Base-by-base conservation (phyloP, 2,888 invertebrate species). In the Amblyjoppa fuscipennis region DNA sequence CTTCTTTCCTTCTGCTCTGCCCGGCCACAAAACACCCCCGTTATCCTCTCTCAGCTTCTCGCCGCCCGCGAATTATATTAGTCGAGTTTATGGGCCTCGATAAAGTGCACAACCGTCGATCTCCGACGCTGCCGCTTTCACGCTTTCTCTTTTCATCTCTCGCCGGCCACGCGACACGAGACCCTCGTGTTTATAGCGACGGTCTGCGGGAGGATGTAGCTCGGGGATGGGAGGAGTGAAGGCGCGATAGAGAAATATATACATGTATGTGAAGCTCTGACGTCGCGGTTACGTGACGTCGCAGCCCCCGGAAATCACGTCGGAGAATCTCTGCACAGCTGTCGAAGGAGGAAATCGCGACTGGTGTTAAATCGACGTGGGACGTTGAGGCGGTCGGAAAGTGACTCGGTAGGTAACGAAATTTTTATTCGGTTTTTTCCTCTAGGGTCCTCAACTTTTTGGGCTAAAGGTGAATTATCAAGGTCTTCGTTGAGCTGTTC, bases 61-160 rank as follows among this genome's bases (percentile, higher is more conserved):
- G 31, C n/a, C 77, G 34, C 64, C 89, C 89, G 89, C 77, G 89
- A 91, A 92, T 93, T 93, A 92, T 92, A 92, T 93, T 92, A 91
- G 92, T 90, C 92, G 91, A 85, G 83, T 87, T 87, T 85, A 83
- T 84, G 85, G 83, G 79, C 49, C 76, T 56, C 91, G 91, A 93
- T 92, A 93, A 92, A 93, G 91, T 90, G 92, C 90, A 91, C 69
- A 66, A 41, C 89, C 89, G 90, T 92, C 92, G 91, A 92, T 91
- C 90, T 90, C 86, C 85, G 28, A 69, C 16, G 61, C 25, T 34
- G 61, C 31, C 20, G 51, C 34, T 34, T 56, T 53, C 53, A 73
- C 71, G 76, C 53, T 77, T 66, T 82, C 71, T 71, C 41, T 34
- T 49, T 76, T n/a, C 20, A 28, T 68, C 25, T 68, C 20, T 13